Evolutionary conservation across 2,888 invertebrate genomes (phyloP).

Genomic region (Hymenopus coronatus): DNA sequence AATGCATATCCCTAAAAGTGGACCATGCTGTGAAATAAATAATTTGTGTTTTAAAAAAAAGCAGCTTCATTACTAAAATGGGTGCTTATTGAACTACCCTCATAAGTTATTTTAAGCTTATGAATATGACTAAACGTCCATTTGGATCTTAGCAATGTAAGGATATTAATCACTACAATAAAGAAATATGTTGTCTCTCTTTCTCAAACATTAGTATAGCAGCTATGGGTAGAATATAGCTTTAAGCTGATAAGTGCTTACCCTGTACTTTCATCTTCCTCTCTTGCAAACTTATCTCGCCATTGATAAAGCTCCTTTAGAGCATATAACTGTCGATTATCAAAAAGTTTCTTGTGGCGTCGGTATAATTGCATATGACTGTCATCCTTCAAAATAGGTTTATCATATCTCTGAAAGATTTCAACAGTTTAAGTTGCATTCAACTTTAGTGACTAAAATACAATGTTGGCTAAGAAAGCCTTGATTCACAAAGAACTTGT

Average conservation of each 20-base stretch:
- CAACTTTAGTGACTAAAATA: not conserved
- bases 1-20: no score
- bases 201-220: no score
- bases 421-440: not conserved
- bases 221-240: not conserved
- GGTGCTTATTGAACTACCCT: no score
- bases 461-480: not conserved
- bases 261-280: conserved; percentile 87
- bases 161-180: no score
- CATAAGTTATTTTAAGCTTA: no score
- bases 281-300: conserved; percentile 81
- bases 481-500: no score
- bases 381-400: conserved; percentile 65
- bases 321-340: conserved; percentile 80
- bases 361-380: conserved; percentile 74
- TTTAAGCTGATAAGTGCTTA: conserved; percentile 44
- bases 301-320: conserved; percentile 78
- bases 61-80: no score
- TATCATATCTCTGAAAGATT: conserved; percentile 67
- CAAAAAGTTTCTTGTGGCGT: conserved; percentile 76
- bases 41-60: no score
- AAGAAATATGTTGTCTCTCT: no score
- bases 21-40: no score
- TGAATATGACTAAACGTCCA: no score
- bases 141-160: no score